Percentiles rank a stretch among this genome's conserved stretches.
Conservation (phyloP, 2,888 invertebrate genomes). For the Drosophila fulvimacula region DNA sequence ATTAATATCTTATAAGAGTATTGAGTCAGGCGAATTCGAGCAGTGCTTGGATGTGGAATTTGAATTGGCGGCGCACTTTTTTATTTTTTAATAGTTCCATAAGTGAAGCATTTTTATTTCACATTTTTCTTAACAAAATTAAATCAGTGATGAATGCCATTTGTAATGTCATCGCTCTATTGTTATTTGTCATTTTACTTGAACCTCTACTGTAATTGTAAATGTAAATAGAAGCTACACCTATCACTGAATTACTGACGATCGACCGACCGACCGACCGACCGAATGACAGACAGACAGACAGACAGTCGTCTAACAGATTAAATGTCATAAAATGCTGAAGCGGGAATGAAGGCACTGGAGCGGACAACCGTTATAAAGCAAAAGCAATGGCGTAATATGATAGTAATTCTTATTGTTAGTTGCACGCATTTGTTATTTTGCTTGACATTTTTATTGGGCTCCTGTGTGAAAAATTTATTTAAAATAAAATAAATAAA, state of each 20-base stretch:
- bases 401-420: constrained; percentile 25
- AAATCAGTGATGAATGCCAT: constrained; percentile 51
- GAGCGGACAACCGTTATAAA: constrained; percentile 2
- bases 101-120: constrained; percentile 1
- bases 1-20: neutral
- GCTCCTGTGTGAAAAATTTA: constrained; percentile 5
- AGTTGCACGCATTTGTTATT: constrained; percentile 56
- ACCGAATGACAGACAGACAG: neutral
- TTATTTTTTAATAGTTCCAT: neutral
- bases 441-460: constrained; percentile 42
- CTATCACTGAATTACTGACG: constrained; percentile 29
- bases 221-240: constrained; percentile 32
- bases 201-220: constrained; percentile 24
- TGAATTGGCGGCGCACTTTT: neutral
- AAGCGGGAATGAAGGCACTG: constrained; percentile 9
- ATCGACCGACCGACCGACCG: neutral
- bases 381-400: constrained; percentile 21
- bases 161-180: constrained; percentile 44
- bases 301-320: constrained; percentile 12
- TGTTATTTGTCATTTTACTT: constrained; percentile 35
- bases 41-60: neutral
- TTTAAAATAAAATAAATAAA: constrained; percentile 4
- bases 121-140: constrained; percentile 2
- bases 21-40: neutral
- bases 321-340: constrained; percentile 38